A percentile compares a stretch with the other conserved stretches of the same genome.
Evolutionary conservation across 2,113 vertebrate genomes (phyloP).

Genomic region (Arvicanthis niloticus): DNA sequence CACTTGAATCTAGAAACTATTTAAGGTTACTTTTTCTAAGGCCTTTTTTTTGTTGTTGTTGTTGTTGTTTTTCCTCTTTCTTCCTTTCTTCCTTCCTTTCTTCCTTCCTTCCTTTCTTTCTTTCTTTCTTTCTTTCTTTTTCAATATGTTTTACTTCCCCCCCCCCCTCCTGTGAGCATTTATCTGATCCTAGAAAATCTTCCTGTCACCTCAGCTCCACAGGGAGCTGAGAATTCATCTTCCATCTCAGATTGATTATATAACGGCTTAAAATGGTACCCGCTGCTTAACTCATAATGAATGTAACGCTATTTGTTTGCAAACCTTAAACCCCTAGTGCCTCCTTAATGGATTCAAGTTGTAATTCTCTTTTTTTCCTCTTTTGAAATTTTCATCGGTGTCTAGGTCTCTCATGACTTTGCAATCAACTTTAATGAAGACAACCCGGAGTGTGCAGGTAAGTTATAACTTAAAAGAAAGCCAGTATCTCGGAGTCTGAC

Average conservation of each 20-base stretch:
- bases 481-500: background rate
- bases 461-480: background rate
- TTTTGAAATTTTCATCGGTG: slow-evolving; percentile 68
- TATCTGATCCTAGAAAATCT: slow-evolving; percentile 75
- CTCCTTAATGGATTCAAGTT: slow-evolving; percentile 73
- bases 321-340: slow-evolving; percentile 58
- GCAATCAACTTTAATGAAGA: slow-evolving; percentile 99
- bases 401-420: slow-evolving; percentile 98
- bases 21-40: slow-evolving; percentile 14
- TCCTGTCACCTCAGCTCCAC: slow-evolving; percentile 65
- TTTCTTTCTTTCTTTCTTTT: background rate
- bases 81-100: background rate
- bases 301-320: slow-evolving; percentile 74
- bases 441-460: slow-evolving; percentile 99
- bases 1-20: slow-evolving; percentile 23
- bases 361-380: slow-evolving; percentile 75
- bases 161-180: slow-evolving; percentile 48
- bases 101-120: background rate
- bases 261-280: slow-evolving; percentile 74
- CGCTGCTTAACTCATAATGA: slow-evolving; percentile 70
- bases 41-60: background rate
- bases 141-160: background rate
- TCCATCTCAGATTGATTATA: slow-evolving; percentile 65
- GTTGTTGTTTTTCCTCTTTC: background rate
- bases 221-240: slow-evolving; percentile 61